Evolutionary conservation across 1,140 invertebrate genomes (phyloP), one percentile per base, ranked within the genome.

Genomic region (Lordiphosa mommai): DNA sequence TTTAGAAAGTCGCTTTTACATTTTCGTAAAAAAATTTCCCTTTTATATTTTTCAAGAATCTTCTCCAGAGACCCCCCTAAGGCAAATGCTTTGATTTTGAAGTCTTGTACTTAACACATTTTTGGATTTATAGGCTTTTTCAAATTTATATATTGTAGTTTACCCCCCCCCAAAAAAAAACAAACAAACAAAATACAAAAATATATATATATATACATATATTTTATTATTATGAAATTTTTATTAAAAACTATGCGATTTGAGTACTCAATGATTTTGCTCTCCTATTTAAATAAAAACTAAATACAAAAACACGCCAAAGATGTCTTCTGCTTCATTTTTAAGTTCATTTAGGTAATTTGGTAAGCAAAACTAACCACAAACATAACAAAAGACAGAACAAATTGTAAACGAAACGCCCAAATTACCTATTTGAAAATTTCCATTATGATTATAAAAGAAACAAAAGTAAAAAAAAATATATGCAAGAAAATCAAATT

Each of bases 271-370:
- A 80, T 80, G 61, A 76, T 76, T 74, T 72, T 82, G 66, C 76
- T 76, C 76, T 76, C 76, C 76, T 82, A 82, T 85, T 72, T 85
- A 84, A 73, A 71, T 47, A 53, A 44, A 40, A 51, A 61, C 40
- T 10, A 38, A 63, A 55, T 40, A 59, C 56, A 51, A 32, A 65
- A 76, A 82, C 77, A 84, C 79, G 72, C 77, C 77, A 82, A 82
- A 82, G 77, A 82, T 84, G 77, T 82, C 77, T 82, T 82, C 77
- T 82, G 77, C 77, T 82, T 82, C 60, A 61, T 84, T 82, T 29
- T 77, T 69, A 82, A 82, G 76, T 84, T 77, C 43, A 57, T 79
- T 64, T 14, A 16, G 29, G 47, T 49, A 37, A 33, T 20, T 49
- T 49, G 32, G 32, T 1, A 5, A 27, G 23, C 6, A 7, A 27